Percentiles rank a stretch among this genome's conserved stretches.
These are phyloP conservation scores for Rhea pennata DNA, from an alignment of 2,113 vertebrate species.

Conservation along the genomic window DNA sequence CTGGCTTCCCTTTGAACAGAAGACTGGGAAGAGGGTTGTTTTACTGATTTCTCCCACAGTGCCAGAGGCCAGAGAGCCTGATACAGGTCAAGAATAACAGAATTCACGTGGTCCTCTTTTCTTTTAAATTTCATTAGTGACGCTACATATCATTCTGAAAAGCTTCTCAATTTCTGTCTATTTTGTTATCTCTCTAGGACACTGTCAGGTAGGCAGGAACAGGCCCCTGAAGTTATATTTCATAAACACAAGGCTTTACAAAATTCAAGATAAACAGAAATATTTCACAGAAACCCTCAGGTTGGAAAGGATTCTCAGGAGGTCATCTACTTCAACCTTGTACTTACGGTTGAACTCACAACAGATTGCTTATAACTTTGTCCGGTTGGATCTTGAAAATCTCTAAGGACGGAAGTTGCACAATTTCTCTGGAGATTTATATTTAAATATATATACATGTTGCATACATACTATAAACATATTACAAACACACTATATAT, in stretches of 20 bases:
- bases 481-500: no score
- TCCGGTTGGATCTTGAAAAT: background rate
- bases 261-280: background rate
- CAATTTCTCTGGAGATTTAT: background rate
- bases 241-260: background rate
- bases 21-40: background rate
- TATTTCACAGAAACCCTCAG: background rate
- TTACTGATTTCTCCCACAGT: background rate
- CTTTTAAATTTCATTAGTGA: slow-evolving; percentile 30
- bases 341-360: background rate
- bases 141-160: slow-evolving; percentile 9
- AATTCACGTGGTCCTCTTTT: background rate
- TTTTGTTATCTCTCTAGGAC: background rate
- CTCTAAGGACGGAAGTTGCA: background rate
- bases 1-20: background rate
- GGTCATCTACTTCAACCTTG: background rate
- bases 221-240: background rate
- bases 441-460: background rate
- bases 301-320: slow-evolving; percentile 19
- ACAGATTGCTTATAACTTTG: background rate
- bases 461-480: background rate
- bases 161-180: background rate
- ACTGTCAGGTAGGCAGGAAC: background rate
- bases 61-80: slow-evolving; percentile 19
- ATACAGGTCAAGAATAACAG: slow-evolving; percentile 19